Evolutionary conservation across 2,113 vertebrate species (phyloP).

Genomic region (Acanthisitta chloris): DNA sequence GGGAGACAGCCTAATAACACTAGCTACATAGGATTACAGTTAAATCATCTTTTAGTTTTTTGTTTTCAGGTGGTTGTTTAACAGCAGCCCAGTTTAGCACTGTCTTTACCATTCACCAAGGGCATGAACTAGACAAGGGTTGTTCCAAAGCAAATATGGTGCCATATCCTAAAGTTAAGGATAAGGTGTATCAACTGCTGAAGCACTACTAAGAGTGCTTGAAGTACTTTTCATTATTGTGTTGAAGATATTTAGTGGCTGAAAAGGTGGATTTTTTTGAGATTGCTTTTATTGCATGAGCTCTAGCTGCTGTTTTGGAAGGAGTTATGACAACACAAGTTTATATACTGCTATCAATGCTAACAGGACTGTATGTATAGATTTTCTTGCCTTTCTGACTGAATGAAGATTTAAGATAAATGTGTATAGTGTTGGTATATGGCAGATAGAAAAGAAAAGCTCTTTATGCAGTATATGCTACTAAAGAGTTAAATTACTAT

Average conservation of each 20-base stretch:
- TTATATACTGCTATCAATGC: neutral
- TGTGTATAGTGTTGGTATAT: neutral
- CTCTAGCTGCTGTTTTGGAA: neutral
- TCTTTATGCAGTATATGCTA: neutral
- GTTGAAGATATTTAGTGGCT: neutral
- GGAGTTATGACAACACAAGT: neutral
- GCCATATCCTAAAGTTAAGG: neutral
- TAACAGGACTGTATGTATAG: neutral
- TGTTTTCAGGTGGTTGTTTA: neutral
- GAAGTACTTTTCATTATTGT: neutral
- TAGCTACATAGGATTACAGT: neutral
- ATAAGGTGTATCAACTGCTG: neutral
- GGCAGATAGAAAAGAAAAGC: neutral
- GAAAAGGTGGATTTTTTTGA: neutral
- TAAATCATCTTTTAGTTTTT: neutral
- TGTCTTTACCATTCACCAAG: neutral
- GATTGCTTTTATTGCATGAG: neutral
- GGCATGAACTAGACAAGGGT: neutral
- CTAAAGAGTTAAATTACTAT: neutral
- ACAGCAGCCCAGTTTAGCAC: neutral
- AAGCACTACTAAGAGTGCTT: neutral
- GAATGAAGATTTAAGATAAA: neutral
- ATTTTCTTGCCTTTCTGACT: neutral
- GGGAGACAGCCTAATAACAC: neutral
- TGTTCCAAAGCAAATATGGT: neutral